Base-by-base conservation (phyloP, 2,797 vertebrate species). In the Emys orbicularis region DNA sequence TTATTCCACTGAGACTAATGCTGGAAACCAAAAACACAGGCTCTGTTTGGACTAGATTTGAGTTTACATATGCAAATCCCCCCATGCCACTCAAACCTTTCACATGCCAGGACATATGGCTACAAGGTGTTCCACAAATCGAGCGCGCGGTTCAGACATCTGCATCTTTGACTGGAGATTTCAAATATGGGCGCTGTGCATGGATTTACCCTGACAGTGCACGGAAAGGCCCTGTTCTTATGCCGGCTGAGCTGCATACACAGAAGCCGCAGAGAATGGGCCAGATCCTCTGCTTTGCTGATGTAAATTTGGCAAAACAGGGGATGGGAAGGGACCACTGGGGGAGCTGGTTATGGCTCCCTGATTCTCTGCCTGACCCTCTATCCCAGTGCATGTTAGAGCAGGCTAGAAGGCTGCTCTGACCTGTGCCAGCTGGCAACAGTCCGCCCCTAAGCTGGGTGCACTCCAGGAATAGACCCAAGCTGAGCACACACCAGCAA, bases 191-290 rank as follows among this genome's bases (percentile, higher is more conserved):
- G 77, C 57, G 83, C n/a, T 23, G 23, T 87, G 16, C 27, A 4
- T 44, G 68, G 83, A 81, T 53, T 94, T 93, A 88, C 86, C 65
- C 5, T 1, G 37, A 77, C 77, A 92, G 94, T 95, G 83, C 83
- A 76, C 0, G 9, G 52, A 59, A 59, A 84, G 87, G 59, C 19
- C 1, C 0, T 79, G 87, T 61, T 77, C 31, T 65, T 2, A 15
- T 44, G 94, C 93, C 96, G 96, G 65, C 23, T 34, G 52, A 65
- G 81, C 88, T 88, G 84, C 80, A 47, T 77, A 87, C 79, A 41
- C 90, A 83, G 31, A 21, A 80, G 23, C 12, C 79, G 90, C 83
- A 59, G 6, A 83, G 85, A 37, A 41, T 1, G 10, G 44, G 85
- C 81, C 94, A 91, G 87, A 57, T 0, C 72, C 72, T 76, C 5